Base-by-base conservation (phyloP, 2,113 vertebrate genomes). In the Isurus oxyrinchus region DNA sequence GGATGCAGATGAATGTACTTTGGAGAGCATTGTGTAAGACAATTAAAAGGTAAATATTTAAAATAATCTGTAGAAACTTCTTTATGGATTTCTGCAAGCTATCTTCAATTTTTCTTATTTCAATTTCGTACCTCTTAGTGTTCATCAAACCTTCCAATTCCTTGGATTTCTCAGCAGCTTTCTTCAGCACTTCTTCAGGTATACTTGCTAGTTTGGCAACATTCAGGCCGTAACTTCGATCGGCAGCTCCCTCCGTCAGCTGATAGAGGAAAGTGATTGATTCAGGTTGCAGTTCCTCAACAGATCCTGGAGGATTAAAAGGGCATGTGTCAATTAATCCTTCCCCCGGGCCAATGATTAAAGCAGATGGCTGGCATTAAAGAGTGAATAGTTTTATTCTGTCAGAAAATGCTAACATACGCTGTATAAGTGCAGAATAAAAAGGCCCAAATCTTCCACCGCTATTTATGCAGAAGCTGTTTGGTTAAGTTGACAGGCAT, bases 211-310 rank as follows among this genome's bases (percentile, higher is more conserved):
- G 97, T 96, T 98, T 98, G 67, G 99, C 99, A 81, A 99, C 99
- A 96, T 99, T 99, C 61, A 99, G 98, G 81, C 99, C 99, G 0
- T 99, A 99, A 97, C 99, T 99, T 96, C 98, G 98, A 90, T 98
- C 98, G 35, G 99, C 99, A 96, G 98, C 98, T 96, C 98, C 99
- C 98, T 98, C 98, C n/a, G 98, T 99, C 97, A 99, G 97, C 97
- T 99, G 99, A 97, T 99, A 99, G 96, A 99, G 98, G 97, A 99
- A 99, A 96, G 99, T 99, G 97, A 99, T 98, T 97, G 98, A 99
- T 97, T 99, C 98, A 67, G 98, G 98, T 94, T 97, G 97, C 96
- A 98, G 97, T 87, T 98, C 98, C 96, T 96, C 97, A 96, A 98
- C 96, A 96, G 81, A 93, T 23, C 96, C 98, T 98, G 87, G 4